phyloP scores from a whole-genome alignment of 2,797 vertebrate species.

The Rhinoraja longicauda region DNA sequence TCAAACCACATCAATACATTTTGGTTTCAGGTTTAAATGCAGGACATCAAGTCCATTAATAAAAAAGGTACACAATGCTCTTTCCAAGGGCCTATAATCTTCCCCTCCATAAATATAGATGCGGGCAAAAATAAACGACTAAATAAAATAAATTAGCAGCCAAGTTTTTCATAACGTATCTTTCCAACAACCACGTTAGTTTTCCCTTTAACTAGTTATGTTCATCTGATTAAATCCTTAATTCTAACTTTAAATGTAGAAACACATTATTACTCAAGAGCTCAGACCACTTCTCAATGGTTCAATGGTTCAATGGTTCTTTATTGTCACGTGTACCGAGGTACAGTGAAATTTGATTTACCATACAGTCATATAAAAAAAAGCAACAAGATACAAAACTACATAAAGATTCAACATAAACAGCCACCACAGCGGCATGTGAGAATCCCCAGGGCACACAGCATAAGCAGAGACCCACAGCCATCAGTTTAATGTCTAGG shows the following conservation, averaged over 20 bases:
- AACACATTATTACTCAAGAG: constrained; percentile 21
- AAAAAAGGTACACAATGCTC: background rate
- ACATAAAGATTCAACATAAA: too few relatives aligned
- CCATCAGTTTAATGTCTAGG: too few relatives aligned
- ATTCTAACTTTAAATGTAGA: constrained; percentile 4
- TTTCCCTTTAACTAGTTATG: background rate
- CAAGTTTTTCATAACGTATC: background rate
- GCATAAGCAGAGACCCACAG: too few relatives aligned
- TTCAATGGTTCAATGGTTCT: too few relatives aligned
- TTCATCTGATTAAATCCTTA: constrained; percentile 18
- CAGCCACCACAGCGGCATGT: too few relatives aligned
- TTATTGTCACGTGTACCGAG: too few relatives aligned
- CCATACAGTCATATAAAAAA: too few relatives aligned
- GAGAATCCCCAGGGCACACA: too few relatives aligned
- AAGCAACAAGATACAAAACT: too few relatives aligned
- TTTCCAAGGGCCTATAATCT: background rate
- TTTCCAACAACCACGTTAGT: constrained; percentile 1
- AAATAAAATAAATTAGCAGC: background rate
- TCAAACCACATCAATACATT: background rate
- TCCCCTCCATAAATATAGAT: constrained; percentile 6
- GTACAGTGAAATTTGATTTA: too few relatives aligned
- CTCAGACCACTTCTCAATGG: background rate
- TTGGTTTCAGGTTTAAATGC: background rate
- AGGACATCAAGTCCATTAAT: background rate
- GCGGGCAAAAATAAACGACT: constrained; percentile 5